Evolutionary conservation across 1,140 invertebrate species (phyloP).

Genomic region (Arion vulgaris): DNA sequence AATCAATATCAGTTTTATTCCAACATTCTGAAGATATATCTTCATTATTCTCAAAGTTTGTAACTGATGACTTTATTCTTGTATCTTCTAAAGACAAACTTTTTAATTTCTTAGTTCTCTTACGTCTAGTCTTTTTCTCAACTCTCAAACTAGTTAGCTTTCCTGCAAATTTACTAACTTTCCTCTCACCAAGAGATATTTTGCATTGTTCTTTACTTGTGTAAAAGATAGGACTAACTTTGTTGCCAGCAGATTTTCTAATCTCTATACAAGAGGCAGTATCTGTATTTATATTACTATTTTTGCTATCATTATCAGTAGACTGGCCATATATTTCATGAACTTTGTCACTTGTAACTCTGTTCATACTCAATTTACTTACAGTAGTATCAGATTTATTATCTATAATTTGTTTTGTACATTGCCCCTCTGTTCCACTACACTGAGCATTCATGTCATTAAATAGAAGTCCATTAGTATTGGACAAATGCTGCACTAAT

Average conservation of each 20-base stretch:
- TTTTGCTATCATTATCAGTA: too few relatives aligned
- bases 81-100: background rate
- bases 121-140: background rate
- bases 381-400: background rate
- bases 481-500: background rate
- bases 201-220: background rate
- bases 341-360: background rate
- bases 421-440: background rate
- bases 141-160: background rate
- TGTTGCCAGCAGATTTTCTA: background rate
- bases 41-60: background rate
- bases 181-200: background rate
- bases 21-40: background rate
- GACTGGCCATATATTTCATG: background rate
- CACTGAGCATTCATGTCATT: background rate
- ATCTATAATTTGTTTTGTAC: background rate
- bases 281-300: background rate
- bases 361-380: background rate
- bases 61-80: background rate
- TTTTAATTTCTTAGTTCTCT: background rate
- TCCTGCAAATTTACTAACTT: background rate
- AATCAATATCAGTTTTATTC: background rate
- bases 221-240: background rate
- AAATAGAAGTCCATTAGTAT: background rate
- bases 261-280: background rate